Base-by-base conservation (phyloP, 2,113 vertebrate genomes). In the Dasypus novemcinctus region DNA sequence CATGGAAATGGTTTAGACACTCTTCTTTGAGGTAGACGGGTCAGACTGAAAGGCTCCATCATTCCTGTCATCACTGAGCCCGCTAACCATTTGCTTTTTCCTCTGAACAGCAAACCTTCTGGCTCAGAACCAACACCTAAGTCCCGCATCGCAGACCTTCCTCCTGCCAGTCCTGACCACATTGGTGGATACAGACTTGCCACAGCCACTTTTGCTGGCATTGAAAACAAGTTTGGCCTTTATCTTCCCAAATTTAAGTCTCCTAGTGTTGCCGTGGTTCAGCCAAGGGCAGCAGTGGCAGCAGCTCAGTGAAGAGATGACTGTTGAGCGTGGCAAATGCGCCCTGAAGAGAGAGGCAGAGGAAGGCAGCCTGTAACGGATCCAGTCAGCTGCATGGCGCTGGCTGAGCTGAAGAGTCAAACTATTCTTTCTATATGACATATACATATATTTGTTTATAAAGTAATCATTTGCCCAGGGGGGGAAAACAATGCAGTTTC, bases 171-270 rank as follows among this genome's bases (percentile, higher is more conserved):
- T 54, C 98, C 98, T 1, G 99, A 99, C 96, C 99, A 99, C 93
- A 98, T 99, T 36, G 99, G 99, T 23, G 99, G 99, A 96, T 99
- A 99, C 98, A 98, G 98, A 96, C 98, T 99, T 57, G 99, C 99
- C 64, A 99, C 99, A 27, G 99, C 99, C 83, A 99, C 99, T 0
- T 99, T 99, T 92, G 99, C 99, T 41, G 99, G 99, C 12, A 99
- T 99, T 95, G 99, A 99, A 98, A 99, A 99, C 95, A 99, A 99
- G 97, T 99, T 99, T 86, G 99, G 99, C 69, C 98, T 99, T 13
- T 99, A 99, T 96, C 98, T 99, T 96, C 99, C 99, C 46, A 99
- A 99, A 97, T 99, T 99, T 98, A 99, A 97, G 92, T 90, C 99
- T 92, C 95, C 98, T 46, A 97, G 18, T 38, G 84, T 95, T 59